A percentile compares a stretch with the other conserved stretches of the same genome.
Evolutionary conservation across 2,888 invertebrate species (phyloP).

Genomic region (Heliconius hortense): DNA sequence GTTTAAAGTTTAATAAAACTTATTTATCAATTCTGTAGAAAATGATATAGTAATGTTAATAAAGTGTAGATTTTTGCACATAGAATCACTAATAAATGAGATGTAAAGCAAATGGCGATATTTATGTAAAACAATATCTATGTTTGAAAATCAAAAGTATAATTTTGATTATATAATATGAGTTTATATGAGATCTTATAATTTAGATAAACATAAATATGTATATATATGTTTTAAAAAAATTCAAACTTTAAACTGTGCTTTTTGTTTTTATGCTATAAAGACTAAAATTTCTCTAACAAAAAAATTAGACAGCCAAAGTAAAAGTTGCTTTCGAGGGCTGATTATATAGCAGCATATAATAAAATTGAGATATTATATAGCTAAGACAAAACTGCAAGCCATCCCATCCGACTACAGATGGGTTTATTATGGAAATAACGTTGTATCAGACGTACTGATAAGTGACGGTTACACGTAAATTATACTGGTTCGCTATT

Average conservation of each 20-base stretch:
- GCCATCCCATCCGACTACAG: conserved; percentile 68
- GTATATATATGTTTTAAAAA: background rate
- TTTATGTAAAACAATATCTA: too few species aligned
- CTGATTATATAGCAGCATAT: conserved; percentile 19
- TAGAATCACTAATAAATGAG: background rate
- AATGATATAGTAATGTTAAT: too few species aligned
- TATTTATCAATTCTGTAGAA: too few species aligned
- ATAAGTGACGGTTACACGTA: conserved; percentile 72
- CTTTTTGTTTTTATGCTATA: too few species aligned
- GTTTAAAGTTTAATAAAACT: too few species aligned
- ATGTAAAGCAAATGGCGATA: background rate
- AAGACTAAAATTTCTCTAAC: background rate
- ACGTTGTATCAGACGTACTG: conserved; percentile 63
- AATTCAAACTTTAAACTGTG: background rate
- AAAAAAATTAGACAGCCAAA: background rate
- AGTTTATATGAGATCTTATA: background rate
- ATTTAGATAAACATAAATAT: background rate
- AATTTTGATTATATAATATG: background rate
- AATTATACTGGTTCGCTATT: conserved; percentile 53
- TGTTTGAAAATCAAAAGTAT: background rate
- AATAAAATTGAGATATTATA: conserved; percentile 48
- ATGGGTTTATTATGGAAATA: conserved; percentile 75
- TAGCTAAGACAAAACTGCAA: conserved; percentile 73
- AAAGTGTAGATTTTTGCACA: too few species aligned
- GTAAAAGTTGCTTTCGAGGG: conserved; percentile 4